Conservation (phyloP, 2,113 vertebrate species). For the Motacilla tschutschensis region DNA sequence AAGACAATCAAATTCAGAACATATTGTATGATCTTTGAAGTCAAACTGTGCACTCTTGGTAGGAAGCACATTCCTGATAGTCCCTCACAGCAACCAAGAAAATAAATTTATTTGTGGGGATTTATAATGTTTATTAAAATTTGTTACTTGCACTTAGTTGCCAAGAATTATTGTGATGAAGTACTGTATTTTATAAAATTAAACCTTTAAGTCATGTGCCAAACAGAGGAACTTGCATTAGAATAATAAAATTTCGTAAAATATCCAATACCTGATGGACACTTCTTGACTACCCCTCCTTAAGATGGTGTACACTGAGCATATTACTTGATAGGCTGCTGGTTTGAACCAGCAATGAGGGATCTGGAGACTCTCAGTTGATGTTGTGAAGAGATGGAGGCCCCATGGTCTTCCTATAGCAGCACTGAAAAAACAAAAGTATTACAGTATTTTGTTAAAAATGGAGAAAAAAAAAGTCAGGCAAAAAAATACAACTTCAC, state of each 20-base stretch:
- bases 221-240: background rate
- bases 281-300: accelerated
- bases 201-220: background rate
- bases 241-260: background rate
- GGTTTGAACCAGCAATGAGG: background rate
- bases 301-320: too few species aligned
- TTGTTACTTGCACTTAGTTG: background rate
- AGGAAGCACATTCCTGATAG: background rate
- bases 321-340: background rate
- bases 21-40: background rate
- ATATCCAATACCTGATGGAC: background rate
- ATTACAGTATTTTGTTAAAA: background rate
- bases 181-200: background rate
- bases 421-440: background rate
- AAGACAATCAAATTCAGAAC: background rate
- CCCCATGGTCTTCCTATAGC: background rate
- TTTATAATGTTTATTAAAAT: background rate
- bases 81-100: background rate
- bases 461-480: accelerated
- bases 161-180: background rate
- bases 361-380: background rate
- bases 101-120: background rate
- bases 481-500: background rate
- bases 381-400: background rate
- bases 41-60: background rate